Evolutionary conservation across 2,888 invertebrate species (phyloP).

Genomic region (Helleia helle): DNA sequence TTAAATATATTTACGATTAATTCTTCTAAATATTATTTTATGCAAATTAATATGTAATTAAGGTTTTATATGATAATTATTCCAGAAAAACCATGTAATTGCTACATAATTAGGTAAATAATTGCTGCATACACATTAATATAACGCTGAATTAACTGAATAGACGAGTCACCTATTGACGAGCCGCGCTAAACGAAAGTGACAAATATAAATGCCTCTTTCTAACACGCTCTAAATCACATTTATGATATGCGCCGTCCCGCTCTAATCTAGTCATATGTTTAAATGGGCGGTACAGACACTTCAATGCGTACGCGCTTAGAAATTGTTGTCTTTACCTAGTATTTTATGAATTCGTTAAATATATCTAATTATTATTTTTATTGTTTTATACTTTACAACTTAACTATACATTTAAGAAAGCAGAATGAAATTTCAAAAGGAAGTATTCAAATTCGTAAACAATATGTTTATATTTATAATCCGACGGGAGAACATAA

Average conservation of each 20-base stretch:
- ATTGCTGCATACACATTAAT: not conserved
- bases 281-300: constrained; percentile 26
- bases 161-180: not conserved
- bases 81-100: not conserved
- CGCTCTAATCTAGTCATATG: constrained; percentile 44
- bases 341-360: too few species aligned
- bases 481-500: constrained; percentile 9
- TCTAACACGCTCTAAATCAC: constrained; percentile 31
- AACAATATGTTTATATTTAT: too few species aligned
- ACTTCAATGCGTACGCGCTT: constrained; percentile 40
- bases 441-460: too few species aligned
- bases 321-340: constrained; percentile 21
- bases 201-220: not conserved
- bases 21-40: constrained; percentile 1
- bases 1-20: not conserved
- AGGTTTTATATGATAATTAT: constrained; percentile 5
- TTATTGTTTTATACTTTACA: too few species aligned
- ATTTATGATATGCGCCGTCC: constrained; percentile 29
- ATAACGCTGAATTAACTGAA: not conserved
- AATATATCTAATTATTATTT: too few species aligned
- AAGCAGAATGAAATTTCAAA: too few species aligned
- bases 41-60: constrained; percentile 1
- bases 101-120: constrained; percentile 6
- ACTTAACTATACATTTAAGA: too few species aligned
- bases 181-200: not conserved